phyloP scores from a whole-genome alignment of 2,888 invertebrate genomes.

The Polydrusus cervinus region DNA sequence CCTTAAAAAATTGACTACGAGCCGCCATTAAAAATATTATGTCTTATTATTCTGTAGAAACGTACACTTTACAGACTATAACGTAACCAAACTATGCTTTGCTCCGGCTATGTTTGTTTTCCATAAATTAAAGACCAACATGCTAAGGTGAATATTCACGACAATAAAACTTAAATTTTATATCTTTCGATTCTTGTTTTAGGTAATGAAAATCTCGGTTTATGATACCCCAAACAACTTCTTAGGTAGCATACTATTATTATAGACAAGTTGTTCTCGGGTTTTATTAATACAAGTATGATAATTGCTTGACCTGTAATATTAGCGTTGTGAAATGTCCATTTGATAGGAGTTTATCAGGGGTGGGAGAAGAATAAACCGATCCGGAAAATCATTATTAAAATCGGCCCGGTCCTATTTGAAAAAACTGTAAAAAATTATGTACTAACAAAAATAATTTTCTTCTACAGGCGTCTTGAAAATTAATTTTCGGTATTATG shows the following conservation, averaged over 20 bases:
- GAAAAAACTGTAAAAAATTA: no score
- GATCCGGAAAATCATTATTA: no score
- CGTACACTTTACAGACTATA: no score
- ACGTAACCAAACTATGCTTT: background rate
- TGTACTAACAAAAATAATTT: no score
- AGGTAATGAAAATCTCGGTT: constrained; percentile 19
- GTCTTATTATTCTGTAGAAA: no score
- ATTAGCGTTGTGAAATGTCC: constrained; percentile 4
- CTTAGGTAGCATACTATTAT: constrained; percentile 20
- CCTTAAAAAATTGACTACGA: no score
- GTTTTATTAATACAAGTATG: constrained; percentile 23
- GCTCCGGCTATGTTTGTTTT: constrained; percentile 3
- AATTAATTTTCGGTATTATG: no score
- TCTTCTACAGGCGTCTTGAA: no score
- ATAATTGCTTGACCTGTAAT: background rate
- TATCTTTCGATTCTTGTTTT: constrained; percentile 18
- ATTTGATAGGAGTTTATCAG: background rate
- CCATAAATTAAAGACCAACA: constrained; percentile 1
- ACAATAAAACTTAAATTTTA: constrained; percentile 20
- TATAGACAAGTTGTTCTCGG: constrained; percentile 15
- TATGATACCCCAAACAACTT: constrained; percentile 21
- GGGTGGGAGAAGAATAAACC: no score
- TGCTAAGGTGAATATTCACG: constrained; percentile 10
- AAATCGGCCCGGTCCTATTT: no score
- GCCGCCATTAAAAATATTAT: no score